Evolutionary conservation across 2,797 vertebrate genomes (phyloP), one percentile per base, ranked within the genome.

Genomic region (Simalia tracyae): DNA sequence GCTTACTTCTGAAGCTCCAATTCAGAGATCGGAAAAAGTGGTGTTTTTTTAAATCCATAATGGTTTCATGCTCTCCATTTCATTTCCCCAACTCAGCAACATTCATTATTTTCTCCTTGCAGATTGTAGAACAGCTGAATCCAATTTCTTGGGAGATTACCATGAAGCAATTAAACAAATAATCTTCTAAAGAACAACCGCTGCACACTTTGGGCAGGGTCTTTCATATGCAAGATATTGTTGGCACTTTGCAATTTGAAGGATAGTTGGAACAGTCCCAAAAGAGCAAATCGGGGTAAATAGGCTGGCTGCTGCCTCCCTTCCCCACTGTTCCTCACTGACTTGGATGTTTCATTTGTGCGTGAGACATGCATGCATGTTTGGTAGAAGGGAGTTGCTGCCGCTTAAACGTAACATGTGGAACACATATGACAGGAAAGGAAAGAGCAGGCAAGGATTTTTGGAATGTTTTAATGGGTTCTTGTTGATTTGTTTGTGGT

Each of bases 131-230:
- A 92, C 94, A 97, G 94, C 96, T 96, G 96, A 95, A 96, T 96
- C 93, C 92, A 95, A 95, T 97, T 96, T 96, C 94, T 96, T 89
- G 90, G 87, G 93, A 96, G 95, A 96, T 96, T 96, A 96, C 96
- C 81, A 88, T 60, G 57, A 94, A 94, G 95, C 93, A 96, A 96
- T 96, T 94, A 96, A 95, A 97, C 95, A 96, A 96, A 95, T 95
- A 94, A 93, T 94, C 91, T 95, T 95, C 85, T 89, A 94, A 92
- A 92, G 72, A 91, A 89, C 94, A 92, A 94, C 84, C 92, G 92
- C 91, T 87, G 89, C 94, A 95, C 92, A 92, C 50, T 93, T 92
- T 94, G 95, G 91, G 92, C 91, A 95, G 84, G 86, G 92, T 94
- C 54, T 90, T 94, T 93, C 60, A 15, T 61, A 31, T 76, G 92